Evolutionary conservation across 2,113 vertebrate genomes (phyloP).

Genomic region (Asarcornis scutulata): DNA sequence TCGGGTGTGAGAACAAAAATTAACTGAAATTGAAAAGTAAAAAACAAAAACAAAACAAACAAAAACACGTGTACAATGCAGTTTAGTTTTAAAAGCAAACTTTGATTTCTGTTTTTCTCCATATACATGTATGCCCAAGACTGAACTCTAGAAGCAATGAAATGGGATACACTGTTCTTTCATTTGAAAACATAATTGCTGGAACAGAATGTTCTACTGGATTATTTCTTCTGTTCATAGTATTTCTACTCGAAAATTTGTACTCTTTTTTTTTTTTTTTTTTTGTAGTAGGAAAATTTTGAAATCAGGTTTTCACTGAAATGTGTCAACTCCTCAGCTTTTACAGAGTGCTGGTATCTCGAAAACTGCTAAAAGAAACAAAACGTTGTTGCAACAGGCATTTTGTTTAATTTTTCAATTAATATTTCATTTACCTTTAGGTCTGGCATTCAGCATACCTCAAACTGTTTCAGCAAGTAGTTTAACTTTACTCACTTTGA

Average conservation of each 20-base stretch:
- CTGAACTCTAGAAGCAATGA: background rate
- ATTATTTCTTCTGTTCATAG: background rate
- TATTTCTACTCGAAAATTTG: background rate
- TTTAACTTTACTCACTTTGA: background rate
- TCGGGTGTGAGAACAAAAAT: constrained; percentile 68
- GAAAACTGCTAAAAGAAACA: background rate
- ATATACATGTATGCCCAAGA: background rate
- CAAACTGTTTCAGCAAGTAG: background rate
- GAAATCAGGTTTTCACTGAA: background rate
- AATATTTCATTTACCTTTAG: background rate
- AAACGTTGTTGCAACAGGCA: background rate
- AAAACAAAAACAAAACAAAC: background rate
- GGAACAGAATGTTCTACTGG: background rate
- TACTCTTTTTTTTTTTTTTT: background rate
- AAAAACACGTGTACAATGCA: background rate
- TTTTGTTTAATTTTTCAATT: background rate
- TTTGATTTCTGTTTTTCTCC: background rate
- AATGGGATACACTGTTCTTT: background rate
- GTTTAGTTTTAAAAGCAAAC: background rate
- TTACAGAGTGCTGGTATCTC: background rate
- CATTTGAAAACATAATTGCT: background rate
- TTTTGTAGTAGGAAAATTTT: background rate
- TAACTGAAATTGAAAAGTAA: constrained; percentile 32
- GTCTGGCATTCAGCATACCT: background rate
- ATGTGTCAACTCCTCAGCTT: background rate